These are phyloP conservation scores for Periparus ater DNA, from an alignment of 2,797 vertebrate species.

Conservation along the genomic window DNA sequence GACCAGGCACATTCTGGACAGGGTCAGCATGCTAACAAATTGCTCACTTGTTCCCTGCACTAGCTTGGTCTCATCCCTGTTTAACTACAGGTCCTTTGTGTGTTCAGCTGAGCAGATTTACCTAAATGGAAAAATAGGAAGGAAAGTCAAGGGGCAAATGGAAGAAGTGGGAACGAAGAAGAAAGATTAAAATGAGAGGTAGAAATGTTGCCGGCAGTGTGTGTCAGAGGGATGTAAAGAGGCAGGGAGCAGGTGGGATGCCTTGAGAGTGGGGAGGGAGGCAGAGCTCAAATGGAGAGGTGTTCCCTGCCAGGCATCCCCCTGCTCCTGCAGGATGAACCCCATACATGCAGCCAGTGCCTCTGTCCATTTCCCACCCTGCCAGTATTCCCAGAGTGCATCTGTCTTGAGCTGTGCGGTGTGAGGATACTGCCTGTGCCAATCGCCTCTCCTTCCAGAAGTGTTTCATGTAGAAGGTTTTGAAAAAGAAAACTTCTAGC, in stretches of 20 bases:
- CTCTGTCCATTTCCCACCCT: background rate
- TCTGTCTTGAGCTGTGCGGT: background rate
- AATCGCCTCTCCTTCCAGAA: background rate
- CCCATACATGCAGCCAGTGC: background rate
- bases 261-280: background rate
- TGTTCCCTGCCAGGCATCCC: background rate
- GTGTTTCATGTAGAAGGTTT: background rate
- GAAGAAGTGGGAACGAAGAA: background rate
- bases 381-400: rapidly evolving
- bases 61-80: background rate
- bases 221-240: background rate
- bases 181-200: background rate
- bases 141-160: background rate
- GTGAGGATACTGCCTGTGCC: rapidly evolving
- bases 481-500: background rate
- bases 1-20: background rate
- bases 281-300: rapidly evolving
- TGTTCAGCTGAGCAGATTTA: background rate
- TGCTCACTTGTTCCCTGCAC: background rate
- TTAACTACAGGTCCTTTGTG: background rate
- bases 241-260: background rate
- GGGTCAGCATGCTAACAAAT: background rate
- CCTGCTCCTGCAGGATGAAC: background rate
- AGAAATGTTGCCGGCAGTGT: background rate
- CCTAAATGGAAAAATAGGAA: background rate